A percentile compares a stretch with the other conserved stretches of the same genome.
Conservation (phyloP, 2,888 invertebrate genomes). For the Ichneumoninae sp. region DNA sequence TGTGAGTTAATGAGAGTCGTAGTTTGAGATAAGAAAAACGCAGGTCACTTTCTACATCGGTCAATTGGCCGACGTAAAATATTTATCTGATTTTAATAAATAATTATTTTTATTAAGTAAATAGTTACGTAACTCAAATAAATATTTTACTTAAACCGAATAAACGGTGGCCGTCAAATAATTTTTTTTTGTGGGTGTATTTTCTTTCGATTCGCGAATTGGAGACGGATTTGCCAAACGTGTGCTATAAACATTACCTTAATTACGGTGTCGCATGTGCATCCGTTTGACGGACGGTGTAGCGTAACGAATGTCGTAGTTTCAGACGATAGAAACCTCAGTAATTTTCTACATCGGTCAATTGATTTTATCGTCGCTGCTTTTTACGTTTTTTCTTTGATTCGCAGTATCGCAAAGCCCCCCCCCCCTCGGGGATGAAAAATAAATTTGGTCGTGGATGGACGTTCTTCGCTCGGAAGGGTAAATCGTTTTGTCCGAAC, state of each 20-base stretch:
- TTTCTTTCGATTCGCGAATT: not conserved
- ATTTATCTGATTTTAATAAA: too few species aligned
- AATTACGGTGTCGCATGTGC: not conserved
- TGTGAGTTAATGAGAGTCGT: too few species aligned
- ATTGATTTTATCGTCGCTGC: not conserved
- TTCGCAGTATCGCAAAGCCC: not conserved
- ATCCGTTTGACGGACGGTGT: not conserved
- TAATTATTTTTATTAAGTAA: too few species aligned
- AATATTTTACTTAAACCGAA: too few species aligned
- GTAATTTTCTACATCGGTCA: not conserved
- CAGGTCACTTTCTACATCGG: not conserved
- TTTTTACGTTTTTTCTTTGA: not conserved
- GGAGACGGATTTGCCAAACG: too few species aligned
- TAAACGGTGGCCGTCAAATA: too few species aligned
- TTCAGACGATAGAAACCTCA: not conserved
- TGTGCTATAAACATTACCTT: not conserved
- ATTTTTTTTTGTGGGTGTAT: too few species aligned
- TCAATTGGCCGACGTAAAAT: not conserved
- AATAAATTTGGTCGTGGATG: not conserved
- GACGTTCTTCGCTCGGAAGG: not conserved
- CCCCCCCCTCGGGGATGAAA: not conserved
- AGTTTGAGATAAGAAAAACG: not conserved
- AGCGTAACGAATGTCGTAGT: too few species aligned
- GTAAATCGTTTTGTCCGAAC: not conserved
- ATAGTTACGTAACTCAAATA: too few species aligned